Evolutionary conservation across 2,797 vertebrate genomes (phyloP).

Genomic region (Acrossocheilus wenchowensis): DNA sequence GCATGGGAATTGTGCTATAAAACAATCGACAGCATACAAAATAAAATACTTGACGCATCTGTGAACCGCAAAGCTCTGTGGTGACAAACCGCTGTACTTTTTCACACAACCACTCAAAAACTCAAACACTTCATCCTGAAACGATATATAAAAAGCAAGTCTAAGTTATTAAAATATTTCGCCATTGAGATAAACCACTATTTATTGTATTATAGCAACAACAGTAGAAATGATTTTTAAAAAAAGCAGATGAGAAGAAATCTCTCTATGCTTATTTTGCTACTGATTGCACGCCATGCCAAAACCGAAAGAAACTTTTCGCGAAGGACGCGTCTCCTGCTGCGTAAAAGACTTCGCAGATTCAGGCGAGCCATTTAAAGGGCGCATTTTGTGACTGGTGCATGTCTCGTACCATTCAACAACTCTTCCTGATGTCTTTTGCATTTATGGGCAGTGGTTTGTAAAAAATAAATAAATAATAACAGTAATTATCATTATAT

Average conservation of each 20-base stretch:
- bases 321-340: background rate
- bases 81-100: slow-evolving; percentile 50
- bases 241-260: slow-evolving; percentile 71
- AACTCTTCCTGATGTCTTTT: slow-evolving; percentile 21
- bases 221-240: slow-evolving; percentile 72
- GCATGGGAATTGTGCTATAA: slow-evolving; percentile 8
- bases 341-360: slow-evolving; percentile 18
- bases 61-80: background rate
- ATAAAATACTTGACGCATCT: slow-evolving; percentile 22
- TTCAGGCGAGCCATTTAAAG: slow-evolving; percentile 35
- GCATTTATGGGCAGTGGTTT: slow-evolving; percentile 44
- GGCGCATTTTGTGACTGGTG: slow-evolving; percentile 28
- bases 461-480: slow-evolving; percentile 43
- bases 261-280: slow-evolving; percentile 55
- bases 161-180: slow-evolving; percentile 75
- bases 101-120: slow-evolving; percentile 44
- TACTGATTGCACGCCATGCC: slow-evolving; percentile 47
- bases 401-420: slow-evolving; percentile 21
- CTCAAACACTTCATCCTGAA: slow-evolving; percentile 48
- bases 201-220: slow-evolving; percentile 77
- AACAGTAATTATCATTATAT: slow-evolving; percentile 21
- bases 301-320: background rate
- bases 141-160: slow-evolving; percentile 64
- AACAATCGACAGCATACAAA: slow-evolving; percentile 5
- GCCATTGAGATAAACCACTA: slow-evolving; percentile 78